A percentile compares a stretch with the other conserved stretches of the same genome.
Evolutionary conservation across 2,113 vertebrate genomes (phyloP).

Genomic region (Syngnathus floridae): DNA sequence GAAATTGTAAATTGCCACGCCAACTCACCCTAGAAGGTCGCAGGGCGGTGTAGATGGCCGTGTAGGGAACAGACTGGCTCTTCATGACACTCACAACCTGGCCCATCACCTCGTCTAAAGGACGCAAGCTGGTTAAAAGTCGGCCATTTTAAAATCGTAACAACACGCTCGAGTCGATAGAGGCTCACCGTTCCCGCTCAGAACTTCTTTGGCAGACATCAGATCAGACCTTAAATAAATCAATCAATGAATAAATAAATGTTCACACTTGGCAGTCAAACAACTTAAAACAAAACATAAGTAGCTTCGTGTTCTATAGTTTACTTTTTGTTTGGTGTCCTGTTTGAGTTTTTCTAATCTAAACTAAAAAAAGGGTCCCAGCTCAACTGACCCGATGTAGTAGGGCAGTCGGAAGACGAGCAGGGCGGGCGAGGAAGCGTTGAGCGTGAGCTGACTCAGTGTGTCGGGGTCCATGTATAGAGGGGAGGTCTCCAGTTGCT

Average conservation of each 20-base stretch:
- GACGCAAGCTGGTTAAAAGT: not conserved
- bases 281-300: not conserved
- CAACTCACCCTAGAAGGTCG: conserved; percentile 75
- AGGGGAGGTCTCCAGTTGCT: conserved; percentile 76
- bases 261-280: not conserved
- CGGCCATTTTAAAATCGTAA: not conserved
- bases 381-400: conserved; percentile 60
- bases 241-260: not conserved
- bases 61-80: conserved; percentile 78
- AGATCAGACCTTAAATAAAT: conserved; percentile 67
- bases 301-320: too few species aligned
- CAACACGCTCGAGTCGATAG: not conserved
- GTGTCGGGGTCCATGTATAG: conserved; percentile 84
- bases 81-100: conserved; percentile 81
- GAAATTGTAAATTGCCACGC: not conserved
- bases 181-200: conserved; percentile 83
- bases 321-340: not conserved
- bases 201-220: conserved; percentile 79
- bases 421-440: conserved; percentile 75
- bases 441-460: conserved; percentile 78
- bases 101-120: conserved; percentile 81
- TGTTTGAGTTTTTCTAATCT: not conserved
- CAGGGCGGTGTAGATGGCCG: conserved; percentile 77
- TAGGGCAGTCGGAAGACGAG: conserved; percentile 82
- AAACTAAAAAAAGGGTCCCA: too few species aligned